phyloP scores from a whole-genome alignment of 2,888 invertebrate species.

The Morinoia aosen region DNA sequence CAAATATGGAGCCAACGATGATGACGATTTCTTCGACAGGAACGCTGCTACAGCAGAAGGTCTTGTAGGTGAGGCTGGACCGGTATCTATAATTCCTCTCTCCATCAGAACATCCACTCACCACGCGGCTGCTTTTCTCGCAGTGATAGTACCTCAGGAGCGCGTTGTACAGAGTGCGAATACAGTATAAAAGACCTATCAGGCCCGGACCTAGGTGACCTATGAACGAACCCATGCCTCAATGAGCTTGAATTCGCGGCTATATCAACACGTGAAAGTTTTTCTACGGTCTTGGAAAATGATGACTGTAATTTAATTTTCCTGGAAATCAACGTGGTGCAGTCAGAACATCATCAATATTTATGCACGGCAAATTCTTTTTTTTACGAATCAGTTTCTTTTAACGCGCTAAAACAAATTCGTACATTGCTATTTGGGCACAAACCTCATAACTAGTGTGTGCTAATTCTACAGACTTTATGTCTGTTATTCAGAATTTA shows the following conservation, averaged over 20 bases:
- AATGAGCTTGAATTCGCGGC: neutral
- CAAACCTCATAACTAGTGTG: neutral
- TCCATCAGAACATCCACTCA: neutral
- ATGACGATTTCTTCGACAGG: constrained; percentile 63
- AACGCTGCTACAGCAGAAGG: constrained; percentile 38
- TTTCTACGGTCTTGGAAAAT: neutral
- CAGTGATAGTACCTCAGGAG: constrained; percentile 69
- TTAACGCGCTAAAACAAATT: neutral
- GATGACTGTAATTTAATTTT: neutral
- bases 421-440: neutral
- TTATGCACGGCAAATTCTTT: too few species aligned
- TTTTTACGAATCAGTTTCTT: too few species aligned
- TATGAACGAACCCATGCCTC: constrained; percentile 72
- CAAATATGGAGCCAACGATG: constrained; percentile 53
- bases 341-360: too few species aligned
- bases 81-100: neutral
- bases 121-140: constrained; percentile 28
- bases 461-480: neutral
- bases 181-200: constrained; percentile 69
- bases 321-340: too few species aligned
- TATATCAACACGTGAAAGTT: too few species aligned
- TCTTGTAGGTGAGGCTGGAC: constrained; percentile 53
- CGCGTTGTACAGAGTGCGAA: constrained; percentile 70
- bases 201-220: constrained; percentile 74
- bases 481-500: neutral